Conservation (phyloP, 2,888 invertebrate species). For the Watsonalla cultraria region DNA sequence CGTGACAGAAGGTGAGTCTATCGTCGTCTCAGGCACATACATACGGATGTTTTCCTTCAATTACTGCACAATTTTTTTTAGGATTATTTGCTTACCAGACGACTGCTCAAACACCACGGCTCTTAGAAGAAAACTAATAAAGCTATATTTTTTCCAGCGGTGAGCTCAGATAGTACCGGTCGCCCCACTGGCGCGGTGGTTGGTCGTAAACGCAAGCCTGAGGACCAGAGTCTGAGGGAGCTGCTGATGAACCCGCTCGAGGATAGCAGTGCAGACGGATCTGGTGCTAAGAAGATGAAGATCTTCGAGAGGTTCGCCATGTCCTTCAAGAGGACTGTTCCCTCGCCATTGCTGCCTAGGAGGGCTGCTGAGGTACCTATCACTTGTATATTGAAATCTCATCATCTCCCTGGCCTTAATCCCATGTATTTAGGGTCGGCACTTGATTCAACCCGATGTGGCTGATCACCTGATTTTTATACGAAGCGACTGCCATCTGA, state of each 20-base stretch:
- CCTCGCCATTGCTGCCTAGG: constrained; percentile 19
- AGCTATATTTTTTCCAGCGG: constrained; percentile 4
- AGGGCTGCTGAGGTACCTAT: constrained; percentile 41
- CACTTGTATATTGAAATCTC: neutral
- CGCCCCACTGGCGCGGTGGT: constrained; percentile 67
- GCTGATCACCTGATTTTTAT: no score
- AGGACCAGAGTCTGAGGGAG: constrained; percentile 6
- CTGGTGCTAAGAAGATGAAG: constrained; percentile 43
- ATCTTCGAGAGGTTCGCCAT: constrained; percentile 50
- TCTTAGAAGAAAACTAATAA: neutral
- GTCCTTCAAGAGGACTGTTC: constrained; percentile 30
- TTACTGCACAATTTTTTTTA: no score
- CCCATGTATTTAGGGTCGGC: no score
- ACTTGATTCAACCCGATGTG: no score
- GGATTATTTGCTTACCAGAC: no score
- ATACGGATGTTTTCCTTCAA: no score
- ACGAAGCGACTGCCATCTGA: no score
- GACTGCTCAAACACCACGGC: no score
- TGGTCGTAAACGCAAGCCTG: constrained; percentile 66
- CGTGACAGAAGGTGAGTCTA: no score
- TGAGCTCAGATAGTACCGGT: constrained; percentile 9
- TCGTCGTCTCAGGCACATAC: no score
- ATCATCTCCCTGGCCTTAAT: no score
- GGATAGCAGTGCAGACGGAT: no score
- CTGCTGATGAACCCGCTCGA: neutral